Conservation (phyloP, 2,797 vertebrate species). For the Argentina silus region DNA sequence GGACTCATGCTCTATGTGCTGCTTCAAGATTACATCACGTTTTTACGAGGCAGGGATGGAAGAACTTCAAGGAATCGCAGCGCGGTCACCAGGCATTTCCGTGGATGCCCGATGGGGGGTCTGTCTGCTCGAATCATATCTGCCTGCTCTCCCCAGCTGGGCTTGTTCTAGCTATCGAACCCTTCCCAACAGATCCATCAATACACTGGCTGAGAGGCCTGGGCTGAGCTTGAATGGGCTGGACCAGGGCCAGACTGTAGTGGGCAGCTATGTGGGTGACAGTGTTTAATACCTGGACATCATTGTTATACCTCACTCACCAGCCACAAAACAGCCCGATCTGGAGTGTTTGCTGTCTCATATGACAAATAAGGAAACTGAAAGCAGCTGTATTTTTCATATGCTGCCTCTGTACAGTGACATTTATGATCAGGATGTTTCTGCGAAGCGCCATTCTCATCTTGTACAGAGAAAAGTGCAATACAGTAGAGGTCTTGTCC, state of each 20-base stretch:
- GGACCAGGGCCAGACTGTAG: background rate
- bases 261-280: background rate
- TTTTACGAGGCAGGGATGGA: background rate
- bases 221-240: background rate
- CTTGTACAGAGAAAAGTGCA: background rate
- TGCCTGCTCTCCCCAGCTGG: conserved; percentile 18
- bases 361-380: background rate
- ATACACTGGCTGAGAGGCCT: conserved; percentile 15
- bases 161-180: conserved; percentile 44
- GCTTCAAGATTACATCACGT: background rate
- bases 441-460: background rate
- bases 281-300: no score
- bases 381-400: background rate
- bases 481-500: background rate
- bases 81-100: conserved; percentile 20
- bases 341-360: background rate
- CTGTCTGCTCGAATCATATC: conserved; percentile 25
- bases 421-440: no score
- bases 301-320: background rate
- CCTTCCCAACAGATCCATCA: conserved; percentile 26
- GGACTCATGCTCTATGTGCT: background rate
- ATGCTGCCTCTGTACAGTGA: no score
- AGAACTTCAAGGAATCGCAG: conserved; percentile 19
- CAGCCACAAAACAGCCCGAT: background rate
- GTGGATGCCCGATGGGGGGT: conserved; percentile 6